These are phyloP conservation scores for human DNA, from an alignment of 2,113 vertebrate genomes.

Conservation along the genomic window DNA sequence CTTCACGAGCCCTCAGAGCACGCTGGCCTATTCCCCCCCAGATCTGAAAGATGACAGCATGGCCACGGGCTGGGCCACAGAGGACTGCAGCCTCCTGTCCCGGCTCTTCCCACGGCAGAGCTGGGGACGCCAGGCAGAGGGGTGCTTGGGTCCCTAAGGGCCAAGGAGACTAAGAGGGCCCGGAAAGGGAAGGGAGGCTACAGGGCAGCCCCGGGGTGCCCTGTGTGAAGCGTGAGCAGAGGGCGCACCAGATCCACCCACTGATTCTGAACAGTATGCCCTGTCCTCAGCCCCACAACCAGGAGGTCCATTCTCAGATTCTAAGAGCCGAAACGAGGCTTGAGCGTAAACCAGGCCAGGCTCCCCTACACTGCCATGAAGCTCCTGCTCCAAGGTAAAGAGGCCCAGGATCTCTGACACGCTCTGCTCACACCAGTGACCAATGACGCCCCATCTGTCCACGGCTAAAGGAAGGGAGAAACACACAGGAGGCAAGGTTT, in stretches of 20 bases:
- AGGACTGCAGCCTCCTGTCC: neutral
- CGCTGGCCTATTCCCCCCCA: neutral
- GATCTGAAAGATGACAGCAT: neutral
- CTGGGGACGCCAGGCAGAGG: neutral
- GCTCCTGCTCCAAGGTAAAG: constrained; percentile 61
- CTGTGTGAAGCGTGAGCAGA: neutral
- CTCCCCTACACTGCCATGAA: constrained; percentile 62
- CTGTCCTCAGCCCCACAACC: neutral
- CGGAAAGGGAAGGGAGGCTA: neutral
- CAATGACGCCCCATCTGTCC: neutral
- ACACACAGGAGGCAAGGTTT: neutral
- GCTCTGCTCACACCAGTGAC: constrained; percentile 58
- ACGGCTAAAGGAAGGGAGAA: neutral
- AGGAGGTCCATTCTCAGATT: neutral
- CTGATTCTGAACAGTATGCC: neutral
- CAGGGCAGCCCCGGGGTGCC: rapidly evolving
- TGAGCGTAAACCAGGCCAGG: neutral
- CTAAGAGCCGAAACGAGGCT: neutral
- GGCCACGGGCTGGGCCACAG: rapidly evolving
- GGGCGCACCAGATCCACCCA: neutral
- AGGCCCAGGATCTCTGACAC: constrained; percentile 61
- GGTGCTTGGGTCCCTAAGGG: neutral
- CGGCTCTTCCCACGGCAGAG: neutral
- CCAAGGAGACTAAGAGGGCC: constrained; percentile 64
- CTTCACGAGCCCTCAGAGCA: neutral